These are phyloP conservation scores for Lasioglossum figueresi DNA, from an alignment of 2,888 invertebrate species.

Conservation along the genomic window DNA sequence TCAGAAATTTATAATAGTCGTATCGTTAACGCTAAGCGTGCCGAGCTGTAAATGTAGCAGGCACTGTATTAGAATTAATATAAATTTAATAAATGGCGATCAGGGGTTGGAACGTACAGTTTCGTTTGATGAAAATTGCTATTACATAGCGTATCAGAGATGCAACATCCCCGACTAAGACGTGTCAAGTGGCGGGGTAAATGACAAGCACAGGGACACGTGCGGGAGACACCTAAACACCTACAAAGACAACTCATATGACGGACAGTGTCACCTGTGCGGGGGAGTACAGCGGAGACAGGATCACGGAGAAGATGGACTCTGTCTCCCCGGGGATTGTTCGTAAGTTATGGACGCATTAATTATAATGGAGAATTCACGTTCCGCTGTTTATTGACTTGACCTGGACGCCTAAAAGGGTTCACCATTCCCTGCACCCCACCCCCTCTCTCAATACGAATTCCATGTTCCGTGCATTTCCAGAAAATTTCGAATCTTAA, in stretches of 20 bases:
- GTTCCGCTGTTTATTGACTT: constrained; percentile 71
- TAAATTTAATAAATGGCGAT: background rate
- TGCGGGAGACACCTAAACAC: constrained; percentile 39
- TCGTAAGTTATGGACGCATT: constrained; percentile 77
- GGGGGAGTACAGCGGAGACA: constrained; percentile 11
- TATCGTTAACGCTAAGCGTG: no score
- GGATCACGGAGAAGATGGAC: constrained; percentile 41
- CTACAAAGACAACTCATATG: constrained; percentile 37
- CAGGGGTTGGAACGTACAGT: no score
- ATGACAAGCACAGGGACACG: constrained; percentile 39
- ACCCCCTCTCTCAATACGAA: background rate
- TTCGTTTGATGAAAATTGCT: background rate
- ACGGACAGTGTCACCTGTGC: constrained; percentile 40
- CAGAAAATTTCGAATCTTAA: background rate
- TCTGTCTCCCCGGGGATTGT: constrained; percentile 53
- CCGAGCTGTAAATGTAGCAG: no score
- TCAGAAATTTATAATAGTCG: background rate
- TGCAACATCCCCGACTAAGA: background rate
- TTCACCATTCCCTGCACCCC: background rate
- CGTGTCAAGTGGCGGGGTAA: constrained; percentile 11
- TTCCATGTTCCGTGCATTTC: background rate
- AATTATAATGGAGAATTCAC: constrained; percentile 76
- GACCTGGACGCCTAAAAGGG: constrained; percentile 46
- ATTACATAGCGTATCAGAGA: background rate
- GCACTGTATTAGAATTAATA: background rate